Conservation (phyloP, 64 coral and sea anemone genomes). For the Anthopleura sola region DNA sequence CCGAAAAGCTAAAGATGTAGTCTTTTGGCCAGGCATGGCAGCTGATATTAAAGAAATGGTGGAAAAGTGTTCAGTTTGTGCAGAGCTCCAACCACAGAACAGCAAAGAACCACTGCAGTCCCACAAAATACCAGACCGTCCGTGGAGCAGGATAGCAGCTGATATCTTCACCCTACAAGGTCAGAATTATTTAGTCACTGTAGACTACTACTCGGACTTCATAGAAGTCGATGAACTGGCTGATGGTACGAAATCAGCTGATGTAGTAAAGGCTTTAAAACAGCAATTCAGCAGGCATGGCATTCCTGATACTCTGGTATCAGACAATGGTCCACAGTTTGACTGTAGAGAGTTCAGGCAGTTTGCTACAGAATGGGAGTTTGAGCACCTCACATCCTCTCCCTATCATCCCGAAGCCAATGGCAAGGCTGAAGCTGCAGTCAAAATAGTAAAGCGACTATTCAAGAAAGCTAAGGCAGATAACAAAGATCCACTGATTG, state of each 20-base stretch:
- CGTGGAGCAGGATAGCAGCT: conserved; percentile 49
- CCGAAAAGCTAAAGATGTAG: conserved; percentile 45
- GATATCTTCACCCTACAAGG: not conserved
- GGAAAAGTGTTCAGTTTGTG: conserved; percentile 31
- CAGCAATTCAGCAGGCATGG: conserved; percentile 28
- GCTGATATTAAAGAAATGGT: conserved; percentile 42
- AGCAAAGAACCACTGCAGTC: conserved; percentile 54
- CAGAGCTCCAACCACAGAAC: conserved; percentile 61
- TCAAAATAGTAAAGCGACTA: conserved; percentile 22
- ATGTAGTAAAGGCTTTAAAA: conserved; percentile 32
- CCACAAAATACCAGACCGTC: conserved; percentile 55
- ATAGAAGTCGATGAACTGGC: conserved; percentile 20
- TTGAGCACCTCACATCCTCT: conserved; percentile 26
- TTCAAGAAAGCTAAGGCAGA: conserved; percentile 31
- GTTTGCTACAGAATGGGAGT: conserved; percentile 59
- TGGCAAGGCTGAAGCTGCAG: conserved; percentile 47
- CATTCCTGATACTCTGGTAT: conserved; percentile 25
- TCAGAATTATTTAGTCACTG: conserved; percentile 5
- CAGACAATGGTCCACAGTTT: conserved; percentile 60
- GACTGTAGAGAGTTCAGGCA: conserved; percentile 35
- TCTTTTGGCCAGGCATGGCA: conserved; percentile 65
- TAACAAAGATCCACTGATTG: conserved; percentile 54
- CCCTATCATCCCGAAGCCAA: no score
- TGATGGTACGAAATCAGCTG: not conserved
- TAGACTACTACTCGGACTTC: conserved; percentile 64